Evolutionary conservation across 1,140 invertebrate species (phyloP).

Genomic region (Gonatopus flavifemur): DNA sequence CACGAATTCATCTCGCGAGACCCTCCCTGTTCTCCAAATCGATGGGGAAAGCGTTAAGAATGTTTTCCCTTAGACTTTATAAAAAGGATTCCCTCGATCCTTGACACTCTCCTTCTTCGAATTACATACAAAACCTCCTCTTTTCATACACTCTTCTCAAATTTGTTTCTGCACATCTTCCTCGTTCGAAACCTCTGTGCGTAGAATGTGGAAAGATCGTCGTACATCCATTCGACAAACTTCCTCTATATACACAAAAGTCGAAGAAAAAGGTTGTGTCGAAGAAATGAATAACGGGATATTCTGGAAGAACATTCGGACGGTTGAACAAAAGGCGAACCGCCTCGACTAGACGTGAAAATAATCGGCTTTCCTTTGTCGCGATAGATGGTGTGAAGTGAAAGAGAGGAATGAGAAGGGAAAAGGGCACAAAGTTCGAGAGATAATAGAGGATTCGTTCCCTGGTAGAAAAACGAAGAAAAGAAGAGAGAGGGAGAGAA

Average conservation of each 20-base stretch:
- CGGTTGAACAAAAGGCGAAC: conserved; percentile 16
- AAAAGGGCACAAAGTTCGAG: background rate
- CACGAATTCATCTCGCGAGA: too few relatives aligned
- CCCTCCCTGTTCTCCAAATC: too few relatives aligned
- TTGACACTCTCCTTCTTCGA: too few relatives aligned
- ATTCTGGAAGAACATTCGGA: conserved; percentile 12
- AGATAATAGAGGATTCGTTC: too few relatives aligned
- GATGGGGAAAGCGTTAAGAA: too few relatives aligned
- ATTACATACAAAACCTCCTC: too few relatives aligned
- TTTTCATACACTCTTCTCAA: too few relatives aligned
- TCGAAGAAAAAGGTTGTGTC: background rate
- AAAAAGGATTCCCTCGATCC: too few relatives aligned
- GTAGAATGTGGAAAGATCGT: too few relatives aligned
- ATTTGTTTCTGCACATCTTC: too few relatives aligned
- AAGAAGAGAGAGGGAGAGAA: background rate
- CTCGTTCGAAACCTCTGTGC: too few relatives aligned
- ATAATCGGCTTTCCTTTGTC: conserved; percentile 25
- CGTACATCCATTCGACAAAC: background rate
- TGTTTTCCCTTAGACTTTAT: too few relatives aligned
- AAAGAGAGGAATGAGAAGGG: background rate
- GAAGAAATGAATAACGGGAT: conserved; percentile 17
- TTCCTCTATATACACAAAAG: background rate
- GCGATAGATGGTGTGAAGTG: background rate
- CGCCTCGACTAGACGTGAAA: conserved; percentile 18
- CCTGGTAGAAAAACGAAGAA: conserved; percentile 12